Conservation (phyloP, 2,797 vertebrate species). For the Dromococcyx pavoninus region DNA sequence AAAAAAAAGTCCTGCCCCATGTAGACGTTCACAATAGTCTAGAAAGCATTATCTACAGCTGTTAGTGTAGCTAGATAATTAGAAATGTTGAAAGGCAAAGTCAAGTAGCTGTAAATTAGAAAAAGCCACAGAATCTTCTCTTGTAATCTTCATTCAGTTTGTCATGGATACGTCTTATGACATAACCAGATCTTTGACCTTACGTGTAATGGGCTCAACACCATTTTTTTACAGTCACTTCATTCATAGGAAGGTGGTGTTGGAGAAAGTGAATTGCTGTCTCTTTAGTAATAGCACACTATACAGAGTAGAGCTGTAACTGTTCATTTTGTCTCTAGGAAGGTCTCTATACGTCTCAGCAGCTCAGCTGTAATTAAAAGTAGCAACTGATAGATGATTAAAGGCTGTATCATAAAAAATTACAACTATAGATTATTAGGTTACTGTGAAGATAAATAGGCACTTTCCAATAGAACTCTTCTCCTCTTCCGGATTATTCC, state of each 20-base stretch:
- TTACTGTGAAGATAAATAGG: not conserved
- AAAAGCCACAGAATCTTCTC: not conserved
- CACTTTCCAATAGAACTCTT: not conserved
- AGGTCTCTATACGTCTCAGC: not conserved
- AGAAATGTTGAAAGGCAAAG: not conserved
- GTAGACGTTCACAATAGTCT: not conserved
- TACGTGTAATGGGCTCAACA: not conserved
- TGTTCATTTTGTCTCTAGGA: not conserved
- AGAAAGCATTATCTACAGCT: not conserved
- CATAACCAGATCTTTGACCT: not conserved
- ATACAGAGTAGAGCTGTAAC: not conserved
- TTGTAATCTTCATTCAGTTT: not conserved
- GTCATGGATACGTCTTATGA: not conserved
- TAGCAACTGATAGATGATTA: not conserved
- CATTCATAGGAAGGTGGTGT: not conserved
- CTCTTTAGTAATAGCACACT: not conserved
- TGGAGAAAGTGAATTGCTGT: not conserved
- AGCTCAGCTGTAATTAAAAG: constrained; percentile 1
- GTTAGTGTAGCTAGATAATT: not conserved
- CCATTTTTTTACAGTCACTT: not conserved
- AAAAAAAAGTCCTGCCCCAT: not conserved
- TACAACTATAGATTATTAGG: not conserved
- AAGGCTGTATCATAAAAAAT: not conserved
- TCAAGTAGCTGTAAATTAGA: not conserved
- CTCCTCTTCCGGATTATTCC: not conserved